Conservation (phyloP, 1,140 invertebrate species). For the Drosophila suzukii region DNA sequence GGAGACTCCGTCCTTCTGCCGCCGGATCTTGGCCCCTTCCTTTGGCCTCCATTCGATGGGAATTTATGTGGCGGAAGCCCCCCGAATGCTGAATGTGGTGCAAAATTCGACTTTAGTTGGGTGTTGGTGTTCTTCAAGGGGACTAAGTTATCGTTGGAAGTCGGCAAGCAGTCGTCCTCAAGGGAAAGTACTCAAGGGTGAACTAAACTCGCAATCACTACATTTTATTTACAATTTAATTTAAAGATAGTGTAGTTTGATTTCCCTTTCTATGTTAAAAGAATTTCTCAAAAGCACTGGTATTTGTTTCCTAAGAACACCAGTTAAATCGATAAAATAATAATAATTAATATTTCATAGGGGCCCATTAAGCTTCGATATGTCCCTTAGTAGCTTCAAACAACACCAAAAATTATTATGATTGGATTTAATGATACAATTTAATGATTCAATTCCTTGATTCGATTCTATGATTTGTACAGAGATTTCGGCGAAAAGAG, state of each 20-base stretch:
- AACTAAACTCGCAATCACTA: background rate
- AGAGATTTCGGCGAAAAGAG: no score
- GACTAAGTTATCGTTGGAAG: constrained; percentile 8
- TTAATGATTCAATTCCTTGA: no score
- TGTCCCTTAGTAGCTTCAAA: no score
- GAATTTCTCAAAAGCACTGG: no score
- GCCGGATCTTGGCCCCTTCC: constrained; percentile 1
- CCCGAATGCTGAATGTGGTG: constrained; percentile 29
- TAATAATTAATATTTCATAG: no score
- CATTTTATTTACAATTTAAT: background rate
- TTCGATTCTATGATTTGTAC: no score
- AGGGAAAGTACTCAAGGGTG: constrained; percentile 14
- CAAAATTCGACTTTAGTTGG: constrained; percentile 29
- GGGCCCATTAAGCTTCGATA: no score
- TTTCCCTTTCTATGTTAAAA: no score
- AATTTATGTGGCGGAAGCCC: constrained; percentile 48
- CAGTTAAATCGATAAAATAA: no score
- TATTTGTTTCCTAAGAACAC: no score
- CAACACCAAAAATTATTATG: no score
- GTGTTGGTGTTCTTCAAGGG: constrained; percentile 4
- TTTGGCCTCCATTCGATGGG: constrained; percentile 15
- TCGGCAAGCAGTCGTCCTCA: constrained; percentile 5
- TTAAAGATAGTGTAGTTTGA: background rate
- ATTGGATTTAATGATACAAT: no score
- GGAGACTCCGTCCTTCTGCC: constrained; percentile 7